Base-by-base conservation (phyloP, 2,797 vertebrate genomes). In the Mionectes olivaceus region DNA sequence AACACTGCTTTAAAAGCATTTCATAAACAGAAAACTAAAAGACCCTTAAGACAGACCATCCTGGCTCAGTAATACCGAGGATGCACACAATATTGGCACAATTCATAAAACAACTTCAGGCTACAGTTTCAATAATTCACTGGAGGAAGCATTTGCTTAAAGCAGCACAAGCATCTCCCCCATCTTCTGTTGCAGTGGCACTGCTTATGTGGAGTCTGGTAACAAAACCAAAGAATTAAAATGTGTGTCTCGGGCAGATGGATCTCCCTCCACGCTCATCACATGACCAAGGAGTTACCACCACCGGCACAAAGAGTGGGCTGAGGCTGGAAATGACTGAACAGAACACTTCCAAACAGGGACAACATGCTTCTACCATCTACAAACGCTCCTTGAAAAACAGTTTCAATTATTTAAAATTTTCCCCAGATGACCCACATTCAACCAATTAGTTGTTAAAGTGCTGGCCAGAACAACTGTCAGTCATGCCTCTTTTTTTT, bases 241-340 rank as follows among this genome's bases (percentile, higher is more conserved):
- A 49, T 3, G 7, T 13, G 25, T 65, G 43, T 57, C 32, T 53
- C 56, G 16, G 27, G 9, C 11, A 90, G 39, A 47, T 4, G 9
- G 4, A 67, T 35, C 10, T 63, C 44, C 19, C 13, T 63, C 28
- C 32, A 24, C 2, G 37, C 14, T 39, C 87, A 61, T 22, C 21
- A 12, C 3, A 9, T 14, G 37, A 68, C 37, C 59, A 76, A 21
- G 35, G 0, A 57, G 47, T 35, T 55, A 53, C 41, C n/a, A 74
- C 22, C 44, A 67, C 17, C 15, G 43, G 11, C 41, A 80, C 0
- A 2, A 23, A 39, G 24, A 5, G 2, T 2, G 23, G 10, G 46
- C 17, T 50, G 69, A 80, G 39, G n/a, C 27, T 77, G 27, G 12
- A 83, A 56, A 73, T 7, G 14, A 27, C 25, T 0, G 11, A 73